A percentile compares a stretch with the other conserved stretches of the same genome.
Evolutionary conservation across 2,797 vertebrate species (phyloP).

Genomic region (Delichon dasypus): DNA sequence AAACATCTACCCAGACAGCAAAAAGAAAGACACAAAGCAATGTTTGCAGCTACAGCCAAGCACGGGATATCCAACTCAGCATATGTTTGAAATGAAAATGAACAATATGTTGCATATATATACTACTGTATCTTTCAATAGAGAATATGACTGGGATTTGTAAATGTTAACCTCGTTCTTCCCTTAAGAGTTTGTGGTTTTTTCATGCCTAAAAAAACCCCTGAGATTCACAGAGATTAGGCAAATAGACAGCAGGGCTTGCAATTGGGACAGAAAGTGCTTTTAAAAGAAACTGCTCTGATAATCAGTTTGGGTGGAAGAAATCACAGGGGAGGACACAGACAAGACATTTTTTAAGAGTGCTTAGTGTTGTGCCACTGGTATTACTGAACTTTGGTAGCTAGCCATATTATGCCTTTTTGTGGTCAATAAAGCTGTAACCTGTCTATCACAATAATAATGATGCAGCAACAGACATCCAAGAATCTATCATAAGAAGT

Average conservation of each 20-base stretch:
- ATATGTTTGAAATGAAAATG: slow-evolving; percentile 57
- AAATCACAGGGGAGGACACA: background rate
- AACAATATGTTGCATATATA: slow-evolving; percentile 30
- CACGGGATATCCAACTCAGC: slow-evolving; percentile 22
- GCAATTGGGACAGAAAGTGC: background rate
- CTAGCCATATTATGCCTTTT: background rate
- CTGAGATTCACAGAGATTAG: slow-evolving; percentile 6
- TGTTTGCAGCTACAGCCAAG: slow-evolving; percentile 35
- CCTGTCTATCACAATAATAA: background rate
- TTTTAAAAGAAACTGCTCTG: background rate
- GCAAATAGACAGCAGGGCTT: background rate
- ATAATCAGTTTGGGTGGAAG: background rate
- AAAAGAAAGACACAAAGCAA: slow-evolving; percentile 60
- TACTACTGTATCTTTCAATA: background rate
- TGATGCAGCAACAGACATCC: background rate
- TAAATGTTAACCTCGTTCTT: slow-evolving; percentile 31
- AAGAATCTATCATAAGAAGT: background rate
- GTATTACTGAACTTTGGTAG: background rate
- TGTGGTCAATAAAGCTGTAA: background rate
- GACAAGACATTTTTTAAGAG: background rate
- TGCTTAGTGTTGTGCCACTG: background rate
- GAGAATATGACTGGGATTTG: slow-evolving; percentile 36
- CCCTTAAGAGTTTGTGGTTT: slow-evolving; percentile 19
- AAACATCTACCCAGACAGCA: slow-evolving; percentile 54
- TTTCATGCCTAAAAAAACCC: background rate